Conservation (phyloP, 2,113 vertebrate genomes). For the Bucco capensis region DNA sequence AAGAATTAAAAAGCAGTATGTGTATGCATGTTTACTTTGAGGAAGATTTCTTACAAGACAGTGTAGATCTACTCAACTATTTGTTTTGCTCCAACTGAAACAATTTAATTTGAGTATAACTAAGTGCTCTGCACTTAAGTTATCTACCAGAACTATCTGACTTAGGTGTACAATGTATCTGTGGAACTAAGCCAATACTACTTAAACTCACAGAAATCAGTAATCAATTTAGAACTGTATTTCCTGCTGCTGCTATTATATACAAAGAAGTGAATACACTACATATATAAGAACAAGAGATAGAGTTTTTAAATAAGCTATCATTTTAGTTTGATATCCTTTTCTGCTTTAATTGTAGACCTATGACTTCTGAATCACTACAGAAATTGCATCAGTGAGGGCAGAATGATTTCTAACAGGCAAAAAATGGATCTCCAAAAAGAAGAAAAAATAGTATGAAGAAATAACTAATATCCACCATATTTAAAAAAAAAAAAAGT, state of each 20-base stretch:
- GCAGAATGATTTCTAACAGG: too few relatives aligned
- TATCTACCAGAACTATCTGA: not conserved
- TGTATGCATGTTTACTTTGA: not conserved
- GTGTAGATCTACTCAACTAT: not conserved
- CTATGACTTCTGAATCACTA: not conserved
- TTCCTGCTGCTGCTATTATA: not conserved
- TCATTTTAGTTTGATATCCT: not conserved
- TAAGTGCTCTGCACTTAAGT: not conserved
- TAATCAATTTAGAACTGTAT: not conserved
- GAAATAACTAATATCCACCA: not conserved
- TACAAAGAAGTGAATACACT: not conserved
- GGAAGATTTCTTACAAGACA: not conserved
- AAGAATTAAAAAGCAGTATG: not conserved
- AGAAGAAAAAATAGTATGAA: not conserved
- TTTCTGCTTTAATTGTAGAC: not conserved
- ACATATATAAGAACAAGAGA: not conserved
- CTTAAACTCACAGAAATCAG: not conserved
- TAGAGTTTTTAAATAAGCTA: not conserved
- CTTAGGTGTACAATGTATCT: not conserved
- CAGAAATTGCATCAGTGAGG: too few relatives aligned
- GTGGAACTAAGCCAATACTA: not conserved
- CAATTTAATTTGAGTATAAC: not conserved
- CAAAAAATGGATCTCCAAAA: not conserved
- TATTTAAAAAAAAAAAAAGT: not conserved
- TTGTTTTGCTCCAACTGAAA: not conserved